Conservation (phyloP, 2,888 invertebrate species). For the Hybos culiciformis region DNA sequence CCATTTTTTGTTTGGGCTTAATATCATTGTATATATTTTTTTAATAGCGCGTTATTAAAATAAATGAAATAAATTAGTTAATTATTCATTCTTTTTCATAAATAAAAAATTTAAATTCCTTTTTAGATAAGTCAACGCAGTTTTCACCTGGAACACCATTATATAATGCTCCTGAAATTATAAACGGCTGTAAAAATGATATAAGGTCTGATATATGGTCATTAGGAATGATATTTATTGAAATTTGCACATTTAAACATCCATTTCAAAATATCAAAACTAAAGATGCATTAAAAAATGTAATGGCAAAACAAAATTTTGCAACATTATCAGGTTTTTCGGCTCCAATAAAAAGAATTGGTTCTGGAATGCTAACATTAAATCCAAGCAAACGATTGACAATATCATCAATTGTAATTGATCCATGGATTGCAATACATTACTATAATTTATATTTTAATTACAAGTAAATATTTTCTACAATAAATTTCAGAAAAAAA, state of each 20-base stretch:
- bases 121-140: slow-evolving; percentile 44
- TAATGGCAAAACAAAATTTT: slow-evolving; percentile 13
- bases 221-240: slow-evolving; percentile 56
- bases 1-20: too few species aligned
- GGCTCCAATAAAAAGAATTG: slow-evolving; percentile 23
- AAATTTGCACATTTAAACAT: slow-evolving; percentile 36
- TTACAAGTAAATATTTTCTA: too few species aligned
- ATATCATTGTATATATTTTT: too few species aligned
- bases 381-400: slow-evolving; percentile 23
- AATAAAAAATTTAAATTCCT: slow-evolving; percentile 35
- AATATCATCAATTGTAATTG: slow-evolving; percentile 22
- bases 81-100: too few species aligned
- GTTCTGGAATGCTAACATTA: slow-evolving; percentile 25
- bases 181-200: slow-evolving; percentile 49
- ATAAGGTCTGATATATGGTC: slow-evolving; percentile 64
- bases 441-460: slow-evolving; percentile 29
- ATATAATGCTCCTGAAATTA: slow-evolving; percentile 60
- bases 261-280: slow-evolving; percentile 21
- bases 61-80: too few species aligned
- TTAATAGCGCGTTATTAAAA: too few species aligned
- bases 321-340: slow-evolving; percentile 20
- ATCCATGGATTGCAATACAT: slow-evolving; percentile 21
- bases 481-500: too few species aligned
- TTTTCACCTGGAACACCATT: slow-evolving; percentile 51
- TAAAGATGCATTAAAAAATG: slow-evolving; percentile 16